phyloP scores from a whole-genome alignment of 2,888 invertebrate species.

The Caenorhabditis sp. region DNA sequence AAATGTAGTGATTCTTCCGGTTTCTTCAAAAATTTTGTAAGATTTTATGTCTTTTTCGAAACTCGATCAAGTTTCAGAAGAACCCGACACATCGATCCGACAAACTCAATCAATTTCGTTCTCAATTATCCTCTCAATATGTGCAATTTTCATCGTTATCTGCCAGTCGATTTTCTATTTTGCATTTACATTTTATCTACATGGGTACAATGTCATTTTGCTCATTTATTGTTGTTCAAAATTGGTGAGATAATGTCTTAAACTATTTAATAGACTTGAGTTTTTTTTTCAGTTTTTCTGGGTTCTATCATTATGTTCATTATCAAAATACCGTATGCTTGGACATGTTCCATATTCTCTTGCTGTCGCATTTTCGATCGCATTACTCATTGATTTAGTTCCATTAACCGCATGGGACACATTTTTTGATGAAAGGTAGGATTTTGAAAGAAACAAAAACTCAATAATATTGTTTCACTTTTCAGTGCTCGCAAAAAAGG shows the following conservation, averaged over 20 bases:
- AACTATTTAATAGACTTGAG: background rate
- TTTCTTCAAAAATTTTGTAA: no score
- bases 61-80: no score
- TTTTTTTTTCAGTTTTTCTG: constrained; percentile 45
- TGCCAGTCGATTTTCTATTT: constrained; percentile 43
- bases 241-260: constrained; percentile 13
- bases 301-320: constrained; percentile 33
- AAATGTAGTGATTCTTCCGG: no score
- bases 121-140: constrained; percentile 29
- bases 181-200: constrained; percentile 50
- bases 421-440: constrained; percentile 32
- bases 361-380: constrained; percentile 39
- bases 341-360: constrained; percentile 34
- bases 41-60: no score
- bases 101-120: constrained; percentile 12
- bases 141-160: constrained; percentile 44
- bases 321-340: constrained; percentile 38
- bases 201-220: constrained; percentile 47
- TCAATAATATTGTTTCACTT: no score
- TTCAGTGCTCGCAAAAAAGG: constrained; percentile 23
- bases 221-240: constrained; percentile 44
- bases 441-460: background rate
- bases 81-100: constrained; percentile 9
- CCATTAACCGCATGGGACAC: constrained; percentile 45
- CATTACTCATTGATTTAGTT: constrained; percentile 35